A percentile compares a stretch with the other conserved stretches of the same genome.
Conservation (phyloP, 2,113 vertebrate genomes). For the Mesitornis unicolor region DNA sequence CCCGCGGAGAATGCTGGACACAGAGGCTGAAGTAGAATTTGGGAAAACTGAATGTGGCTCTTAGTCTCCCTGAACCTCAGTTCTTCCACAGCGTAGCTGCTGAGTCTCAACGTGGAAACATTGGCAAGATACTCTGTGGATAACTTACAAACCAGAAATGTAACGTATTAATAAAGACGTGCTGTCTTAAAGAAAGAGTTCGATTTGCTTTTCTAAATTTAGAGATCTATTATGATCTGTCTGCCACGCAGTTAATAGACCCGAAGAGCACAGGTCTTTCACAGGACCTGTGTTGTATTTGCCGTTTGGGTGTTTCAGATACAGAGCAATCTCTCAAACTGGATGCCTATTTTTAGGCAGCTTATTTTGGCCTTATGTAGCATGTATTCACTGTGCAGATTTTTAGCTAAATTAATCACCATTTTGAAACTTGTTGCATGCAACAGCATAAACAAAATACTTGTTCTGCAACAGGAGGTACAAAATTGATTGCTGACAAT, state of each 20-base stretch:
- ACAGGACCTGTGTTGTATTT: background rate
- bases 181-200: background rate
- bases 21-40: background rate
- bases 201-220: background rate
- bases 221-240: background rate
- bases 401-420: background rate
- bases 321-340: background rate
- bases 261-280: background rate
- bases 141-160: background rate
- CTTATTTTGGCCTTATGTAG: background rate
- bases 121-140: background rate
- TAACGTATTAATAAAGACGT: background rate
- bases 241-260: background rate
- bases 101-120: accelerated
- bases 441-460: background rate
- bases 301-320: background rate
- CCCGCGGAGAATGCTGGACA: background rate
- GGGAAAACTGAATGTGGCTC: background rate
- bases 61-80: background rate
- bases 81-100: background rate
- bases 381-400: background rate
- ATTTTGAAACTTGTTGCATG: background rate
- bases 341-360: background rate
- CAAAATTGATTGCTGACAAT: background rate
- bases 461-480: constrained; percentile 27